Conservation (phyloP, 2,797 vertebrate species). For the Arnoldichthys spilopterus region DNA sequence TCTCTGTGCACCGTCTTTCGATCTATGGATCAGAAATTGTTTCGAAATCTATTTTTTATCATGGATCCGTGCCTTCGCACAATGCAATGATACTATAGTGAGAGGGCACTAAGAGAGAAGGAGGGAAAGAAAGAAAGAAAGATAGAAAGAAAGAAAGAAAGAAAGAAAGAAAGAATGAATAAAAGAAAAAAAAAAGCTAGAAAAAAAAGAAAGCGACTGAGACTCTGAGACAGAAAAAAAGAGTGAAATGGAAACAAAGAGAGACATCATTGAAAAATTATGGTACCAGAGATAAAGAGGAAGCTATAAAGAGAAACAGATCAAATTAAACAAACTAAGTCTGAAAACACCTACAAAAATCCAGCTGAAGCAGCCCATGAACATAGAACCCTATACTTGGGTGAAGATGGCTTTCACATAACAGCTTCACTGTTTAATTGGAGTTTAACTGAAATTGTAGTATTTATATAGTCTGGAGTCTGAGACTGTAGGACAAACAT, state of each 20-base stretch:
- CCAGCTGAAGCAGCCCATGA: neutral
- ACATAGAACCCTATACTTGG: too few relatives aligned
- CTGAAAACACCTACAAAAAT: neutral
- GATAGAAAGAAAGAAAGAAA: slow-evolving; percentile 53
- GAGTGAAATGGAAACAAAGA: too few relatives aligned
- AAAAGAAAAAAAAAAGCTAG: slow-evolving; percentile 55
- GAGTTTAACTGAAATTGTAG: neutral
- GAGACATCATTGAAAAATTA: too few relatives aligned
- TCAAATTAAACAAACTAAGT: too few relatives aligned
- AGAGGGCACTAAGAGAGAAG: neutral
- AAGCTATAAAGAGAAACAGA: too few relatives aligned
- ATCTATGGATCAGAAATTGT: too few relatives aligned
- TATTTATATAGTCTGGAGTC: neutral
- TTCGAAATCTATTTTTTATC: too few relatives aligned
- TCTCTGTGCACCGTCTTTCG: too few relatives aligned
- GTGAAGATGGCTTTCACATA: neutral
- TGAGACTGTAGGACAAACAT: neutral
- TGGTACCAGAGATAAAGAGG: too few relatives aligned
- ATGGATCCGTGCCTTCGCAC: too few relatives aligned
- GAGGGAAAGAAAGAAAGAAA: neutral
- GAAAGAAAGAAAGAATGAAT: neutral
- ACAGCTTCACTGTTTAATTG: neutral
- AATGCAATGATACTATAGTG: too few relatives aligned
- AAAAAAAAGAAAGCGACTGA: neutral
- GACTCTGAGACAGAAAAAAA: too few relatives aligned